A percentile compares a stretch with the other conserved stretches of the same genome.
phyloP scores from a whole-genome alignment of 2,797 vertebrate species.

The Esox lucius region DNA sequence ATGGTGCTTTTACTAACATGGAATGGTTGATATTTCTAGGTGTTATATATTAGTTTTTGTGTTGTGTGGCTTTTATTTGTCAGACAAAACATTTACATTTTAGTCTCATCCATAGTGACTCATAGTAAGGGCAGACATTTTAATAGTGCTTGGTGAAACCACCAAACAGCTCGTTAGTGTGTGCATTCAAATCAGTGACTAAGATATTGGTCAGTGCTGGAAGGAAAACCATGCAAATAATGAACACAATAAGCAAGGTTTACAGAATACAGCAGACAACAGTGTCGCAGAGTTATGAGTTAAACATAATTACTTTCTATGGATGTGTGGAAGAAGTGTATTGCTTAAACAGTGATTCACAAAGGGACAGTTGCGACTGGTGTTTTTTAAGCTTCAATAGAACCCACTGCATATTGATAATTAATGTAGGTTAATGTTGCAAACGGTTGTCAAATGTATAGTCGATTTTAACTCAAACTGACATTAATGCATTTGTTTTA shows the following conservation, averaged over 20 bases:
- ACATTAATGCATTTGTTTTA: slow-evolving; percentile 3
- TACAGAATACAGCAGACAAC: too few species aligned
- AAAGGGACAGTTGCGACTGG: background rate
- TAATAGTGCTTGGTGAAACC: too few species aligned
- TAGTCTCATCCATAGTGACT: background rate
- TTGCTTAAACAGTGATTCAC: background rate
- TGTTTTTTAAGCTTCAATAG: background rate
- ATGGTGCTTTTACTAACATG: background rate
- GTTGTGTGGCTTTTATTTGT: background rate
- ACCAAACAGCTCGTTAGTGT: background rate
- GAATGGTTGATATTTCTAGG: background rate
- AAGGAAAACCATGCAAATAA: too few species aligned
- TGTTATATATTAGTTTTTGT: background rate
- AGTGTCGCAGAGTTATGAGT: background rate
- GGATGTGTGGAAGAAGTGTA: background rate
- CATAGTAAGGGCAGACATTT: background rate
- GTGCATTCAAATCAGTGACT: too few species aligned
- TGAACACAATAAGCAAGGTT: background rate
- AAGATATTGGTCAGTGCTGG: too few species aligned
- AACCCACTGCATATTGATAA: too few species aligned
- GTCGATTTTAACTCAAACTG: background rate
- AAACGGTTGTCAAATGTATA: background rate
- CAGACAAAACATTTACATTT: background rate
- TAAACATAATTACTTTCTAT: background rate
- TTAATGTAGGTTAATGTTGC: background rate